These are phyloP conservation scores for Stenotaenia linearis DNA, from an alignment of 2,888 invertebrate genomes.

Conservation along the genomic window DNA sequence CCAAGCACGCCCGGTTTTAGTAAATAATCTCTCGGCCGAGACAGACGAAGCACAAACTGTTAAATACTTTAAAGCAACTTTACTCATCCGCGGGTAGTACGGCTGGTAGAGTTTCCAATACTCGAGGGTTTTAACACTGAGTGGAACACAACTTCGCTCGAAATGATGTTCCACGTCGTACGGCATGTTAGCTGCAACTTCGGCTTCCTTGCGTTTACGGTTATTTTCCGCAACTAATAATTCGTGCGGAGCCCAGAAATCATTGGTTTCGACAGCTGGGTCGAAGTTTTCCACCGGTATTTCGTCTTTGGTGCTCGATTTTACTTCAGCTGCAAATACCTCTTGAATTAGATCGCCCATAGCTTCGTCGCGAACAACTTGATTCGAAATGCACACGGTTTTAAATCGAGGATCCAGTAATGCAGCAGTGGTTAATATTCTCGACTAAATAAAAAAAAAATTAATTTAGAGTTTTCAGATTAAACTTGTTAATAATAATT, in stretches of 20 bases:
- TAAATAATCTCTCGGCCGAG: background rate
- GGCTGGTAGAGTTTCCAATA: background rate
- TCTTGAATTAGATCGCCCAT: background rate
- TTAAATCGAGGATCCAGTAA: background rate
- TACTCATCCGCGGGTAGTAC: background rate
- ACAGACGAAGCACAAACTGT: background rate
- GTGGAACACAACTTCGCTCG: background rate
- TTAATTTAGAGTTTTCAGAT: too few relatives aligned
- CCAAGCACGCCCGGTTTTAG: background rate
- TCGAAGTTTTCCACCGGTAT: background rate
- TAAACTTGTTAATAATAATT: too few relatives aligned
- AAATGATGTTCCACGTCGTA: background rate
- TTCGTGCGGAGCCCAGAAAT: background rate
- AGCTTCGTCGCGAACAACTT: background rate
- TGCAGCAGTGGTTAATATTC: background rate
- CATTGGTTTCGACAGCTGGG: too few relatives aligned
- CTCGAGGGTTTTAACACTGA: background rate
- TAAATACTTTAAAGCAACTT: background rate
- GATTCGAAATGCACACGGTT: background rate
- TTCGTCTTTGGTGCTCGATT: background rate
- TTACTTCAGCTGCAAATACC: background rate
- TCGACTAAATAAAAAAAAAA: background rate
- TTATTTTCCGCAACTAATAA: too few relatives aligned
- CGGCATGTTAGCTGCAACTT: background rate
- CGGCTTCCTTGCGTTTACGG: background rate